Conservation (phyloP, 1,140 invertebrate species). For the Luehdorfia chinensis region DNA sequence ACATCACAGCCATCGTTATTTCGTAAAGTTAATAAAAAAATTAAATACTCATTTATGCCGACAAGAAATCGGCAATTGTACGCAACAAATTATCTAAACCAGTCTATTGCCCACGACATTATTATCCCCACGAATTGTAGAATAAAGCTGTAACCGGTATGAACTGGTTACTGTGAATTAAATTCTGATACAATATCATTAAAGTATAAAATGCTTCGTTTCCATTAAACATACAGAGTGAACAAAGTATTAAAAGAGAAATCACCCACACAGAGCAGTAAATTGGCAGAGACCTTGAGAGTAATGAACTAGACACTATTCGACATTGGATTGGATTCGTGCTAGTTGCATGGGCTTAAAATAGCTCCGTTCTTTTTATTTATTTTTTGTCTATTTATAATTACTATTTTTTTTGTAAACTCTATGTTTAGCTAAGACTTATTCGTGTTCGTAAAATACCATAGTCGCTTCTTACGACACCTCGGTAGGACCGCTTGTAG, state of each 20-base stretch:
- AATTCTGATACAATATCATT: background rate
- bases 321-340: conserved; percentile 10
- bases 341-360: background rate
- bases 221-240: background rate
- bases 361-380: too few species aligned
- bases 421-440: too few species aligned
- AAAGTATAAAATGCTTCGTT: background rate
- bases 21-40: background rate
- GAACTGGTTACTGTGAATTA: background rate
- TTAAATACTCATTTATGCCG: background rate
- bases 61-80: conserved; percentile 9
- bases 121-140: conserved; percentile 22
- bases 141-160: conserved; percentile 7
- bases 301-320: conserved; percentile 9
- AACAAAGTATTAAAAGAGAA: conserved; percentile 4
- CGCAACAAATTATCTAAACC: conserved; percentile 6
- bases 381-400: background rate
- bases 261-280: conserved; percentile 18
- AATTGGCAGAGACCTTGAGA: conserved; percentile 23
- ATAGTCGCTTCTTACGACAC: too few species aligned
- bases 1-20: background rate
- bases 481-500: too few species aligned
- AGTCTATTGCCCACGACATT: conserved; percentile 29
- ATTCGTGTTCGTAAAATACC: too few species aligned
- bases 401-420: too few species aligned